A percentile compares a stretch with the other conserved stretches of the same genome.
These are phyloP conservation scores for Aphelenchoides besseyi DNA, from an alignment of 1,140 invertebrate species.

Conservation along the genomic window DNA sequence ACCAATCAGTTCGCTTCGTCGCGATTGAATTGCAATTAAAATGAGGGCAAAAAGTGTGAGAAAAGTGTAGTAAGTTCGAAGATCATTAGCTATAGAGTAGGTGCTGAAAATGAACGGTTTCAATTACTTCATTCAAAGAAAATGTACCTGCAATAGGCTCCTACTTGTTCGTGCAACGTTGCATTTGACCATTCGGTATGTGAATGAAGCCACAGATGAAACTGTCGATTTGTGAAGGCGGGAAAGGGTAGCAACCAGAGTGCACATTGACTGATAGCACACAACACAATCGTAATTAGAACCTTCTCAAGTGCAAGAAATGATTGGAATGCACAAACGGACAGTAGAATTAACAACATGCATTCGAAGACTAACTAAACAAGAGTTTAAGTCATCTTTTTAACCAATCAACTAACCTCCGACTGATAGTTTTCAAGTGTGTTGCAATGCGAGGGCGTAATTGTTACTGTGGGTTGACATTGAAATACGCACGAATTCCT, in stretches of 20 bases:
- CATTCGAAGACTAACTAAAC: constrained; percentile 58
- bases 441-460: constrained; percentile 15
- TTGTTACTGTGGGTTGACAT: constrained; percentile 8
- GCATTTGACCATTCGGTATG: constrained; percentile 33
- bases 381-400: no score
- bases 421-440: constrained; percentile 16
- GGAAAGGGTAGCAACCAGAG: constrained; percentile 50
- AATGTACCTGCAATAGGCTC: constrained; percentile 43
- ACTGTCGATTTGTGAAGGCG: constrained; percentile 42
- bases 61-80: constrained; percentile 53
- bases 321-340: constrained; percentile 59
- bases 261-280: constrained; percentile 27
- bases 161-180: constrained; percentile 30
- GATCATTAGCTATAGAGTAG: constrained; percentile 25
- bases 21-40: constrained; percentile 58
- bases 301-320: constrained; percentile 57
- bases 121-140: constrained; percentile 9
- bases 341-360: constrained; percentile 51
- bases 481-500: constrained; percentile 13
- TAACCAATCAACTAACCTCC: constrained; percentile 12
- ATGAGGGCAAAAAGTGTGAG: constrained; percentile 52
- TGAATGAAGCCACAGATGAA: constrained; percentile 47
- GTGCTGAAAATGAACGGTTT: constrained; percentile 14
- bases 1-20: constrained; percentile 56
- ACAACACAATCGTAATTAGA: constrained; percentile 49